These are phyloP conservation scores for Diarsia rubi DNA, from an alignment of 2,888 invertebrate species.

Conservation along the genomic window DNA sequence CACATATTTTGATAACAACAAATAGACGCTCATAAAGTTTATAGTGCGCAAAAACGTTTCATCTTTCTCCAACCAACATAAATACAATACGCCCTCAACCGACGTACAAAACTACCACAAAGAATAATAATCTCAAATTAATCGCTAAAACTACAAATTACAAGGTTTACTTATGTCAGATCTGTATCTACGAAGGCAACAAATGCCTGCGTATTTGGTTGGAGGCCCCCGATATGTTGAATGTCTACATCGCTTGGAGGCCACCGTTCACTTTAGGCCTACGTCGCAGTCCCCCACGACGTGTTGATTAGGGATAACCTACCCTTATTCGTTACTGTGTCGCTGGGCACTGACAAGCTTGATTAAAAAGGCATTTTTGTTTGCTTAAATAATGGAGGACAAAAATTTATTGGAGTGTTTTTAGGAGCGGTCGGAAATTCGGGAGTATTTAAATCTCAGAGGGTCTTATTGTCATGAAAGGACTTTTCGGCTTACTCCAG, in stretches of 20 bases:
- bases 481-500: background rate
- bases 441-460: constrained; percentile 5
- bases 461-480: background rate
- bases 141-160: constrained; percentile 22
- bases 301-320: constrained; percentile 10
- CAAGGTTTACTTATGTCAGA: constrained; percentile 23
- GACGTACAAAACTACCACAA: background rate
- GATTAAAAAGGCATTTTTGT: constrained; percentile 46
- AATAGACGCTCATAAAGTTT: background rate
- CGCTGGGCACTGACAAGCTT: constrained; percentile 37
- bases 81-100: background rate
- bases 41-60: background rate
- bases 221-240: constrained; percentile 20
- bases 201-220: constrained; percentile 17
- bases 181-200: constrained; percentile 20
- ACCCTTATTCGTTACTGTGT: constrained; percentile 47
- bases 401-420: constrained; percentile 18
- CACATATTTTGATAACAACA: background rate
- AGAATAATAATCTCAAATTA: constrained; percentile 8
- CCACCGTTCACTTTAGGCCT: background rate
- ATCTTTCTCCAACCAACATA: background rate
- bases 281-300: background rate
- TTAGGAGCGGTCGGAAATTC: background rate
- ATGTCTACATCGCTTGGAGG: background rate
- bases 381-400: constrained; percentile 21